Conservation (phyloP, 2,888 invertebrate genomes). For the Standfussiana lucernea region DNA sequence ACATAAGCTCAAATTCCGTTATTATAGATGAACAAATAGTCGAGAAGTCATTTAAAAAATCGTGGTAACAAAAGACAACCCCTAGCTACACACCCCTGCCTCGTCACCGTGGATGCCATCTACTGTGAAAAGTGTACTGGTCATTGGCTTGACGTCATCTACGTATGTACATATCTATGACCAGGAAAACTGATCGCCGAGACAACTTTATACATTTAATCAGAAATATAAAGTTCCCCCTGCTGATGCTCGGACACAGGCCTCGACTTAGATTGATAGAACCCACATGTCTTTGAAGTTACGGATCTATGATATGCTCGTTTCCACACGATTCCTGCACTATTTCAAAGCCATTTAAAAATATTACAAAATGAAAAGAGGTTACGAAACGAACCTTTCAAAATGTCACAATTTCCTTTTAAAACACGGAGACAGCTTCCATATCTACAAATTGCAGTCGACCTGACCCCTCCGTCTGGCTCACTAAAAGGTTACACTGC, state of each 20-base stretch:
- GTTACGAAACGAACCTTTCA: background rate
- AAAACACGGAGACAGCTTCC: slow-evolving; percentile 21
- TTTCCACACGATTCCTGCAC: background rate
- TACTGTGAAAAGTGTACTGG: too few relatives aligned
- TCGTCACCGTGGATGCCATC: too few relatives aligned
- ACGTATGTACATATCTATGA: too few relatives aligned
- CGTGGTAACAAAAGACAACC: too few relatives aligned
- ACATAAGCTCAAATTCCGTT: background rate
- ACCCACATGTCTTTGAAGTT: background rate
- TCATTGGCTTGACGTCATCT: too few relatives aligned
- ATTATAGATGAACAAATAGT: too few relatives aligned
- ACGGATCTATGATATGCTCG: background rate
- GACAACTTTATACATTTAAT: background rate
- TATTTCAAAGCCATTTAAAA: background rate
- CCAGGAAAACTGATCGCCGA: background rate
- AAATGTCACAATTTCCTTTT: slow-evolving; percentile 28
- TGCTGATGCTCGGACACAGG: too few relatives aligned
- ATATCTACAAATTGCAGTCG: slow-evolving; percentile 42
- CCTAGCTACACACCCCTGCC: too few relatives aligned
- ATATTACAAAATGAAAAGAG: background rate
- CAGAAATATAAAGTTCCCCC: background rate
- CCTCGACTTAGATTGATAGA: background rate
- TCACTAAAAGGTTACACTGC: slow-evolving; percentile 59
- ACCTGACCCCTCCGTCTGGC: slow-evolving; percentile 29
- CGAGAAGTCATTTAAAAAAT: too few relatives aligned